These are phyloP conservation scores for Pseudolaguvia tuberculata DNA, from an alignment of 2,113 vertebrate genomes.

Conservation along the genomic window DNA sequence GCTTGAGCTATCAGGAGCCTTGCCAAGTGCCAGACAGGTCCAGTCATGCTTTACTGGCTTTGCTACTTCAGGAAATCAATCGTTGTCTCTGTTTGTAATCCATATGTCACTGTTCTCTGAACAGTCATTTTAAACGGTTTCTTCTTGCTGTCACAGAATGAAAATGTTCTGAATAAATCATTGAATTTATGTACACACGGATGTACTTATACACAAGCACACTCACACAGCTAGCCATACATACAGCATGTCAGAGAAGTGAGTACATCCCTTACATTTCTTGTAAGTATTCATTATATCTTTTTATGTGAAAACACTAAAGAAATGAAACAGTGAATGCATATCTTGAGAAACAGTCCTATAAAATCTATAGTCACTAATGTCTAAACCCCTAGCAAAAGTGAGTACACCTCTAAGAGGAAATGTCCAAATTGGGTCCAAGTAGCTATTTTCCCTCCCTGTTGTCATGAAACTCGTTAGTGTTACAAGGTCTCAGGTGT, in stretches of 20 bases:
- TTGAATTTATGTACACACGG: slow-evolving; percentile 31
- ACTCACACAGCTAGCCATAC: neutral
- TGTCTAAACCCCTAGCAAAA: too few species aligned
- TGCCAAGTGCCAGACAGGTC: slow-evolving; percentile 39
- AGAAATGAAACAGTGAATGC: too few species aligned
- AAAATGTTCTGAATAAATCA: slow-evolving; percentile 48
- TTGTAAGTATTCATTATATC: too few species aligned
- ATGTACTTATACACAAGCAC: neutral
- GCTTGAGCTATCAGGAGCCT: slow-evolving; percentile 25
- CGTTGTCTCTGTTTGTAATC: slow-evolving; percentile 54
- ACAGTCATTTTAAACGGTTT: slow-evolving; percentile 50
- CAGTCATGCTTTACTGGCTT: slow-evolving; percentile 43
- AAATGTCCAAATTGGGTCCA: too few species aligned
- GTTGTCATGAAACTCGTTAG: too few species aligned
- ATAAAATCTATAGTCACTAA: too few species aligned
- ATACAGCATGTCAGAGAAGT: slow-evolving; percentile 13
- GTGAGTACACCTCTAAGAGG: too few species aligned
- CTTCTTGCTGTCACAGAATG: slow-evolving; percentile 37
- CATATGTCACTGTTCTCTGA: slow-evolving; percentile 47
- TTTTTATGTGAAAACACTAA: too few species aligned
- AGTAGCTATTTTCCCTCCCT: too few species aligned
- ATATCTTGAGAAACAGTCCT: too few species aligned
- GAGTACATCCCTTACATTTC: too few species aligned
- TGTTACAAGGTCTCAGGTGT: too few species aligned
- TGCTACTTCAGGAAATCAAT: slow-evolving; percentile 45